Conservation (phyloP, 1,140 invertebrate species). For the Spodoptera frugiperda region DNA sequence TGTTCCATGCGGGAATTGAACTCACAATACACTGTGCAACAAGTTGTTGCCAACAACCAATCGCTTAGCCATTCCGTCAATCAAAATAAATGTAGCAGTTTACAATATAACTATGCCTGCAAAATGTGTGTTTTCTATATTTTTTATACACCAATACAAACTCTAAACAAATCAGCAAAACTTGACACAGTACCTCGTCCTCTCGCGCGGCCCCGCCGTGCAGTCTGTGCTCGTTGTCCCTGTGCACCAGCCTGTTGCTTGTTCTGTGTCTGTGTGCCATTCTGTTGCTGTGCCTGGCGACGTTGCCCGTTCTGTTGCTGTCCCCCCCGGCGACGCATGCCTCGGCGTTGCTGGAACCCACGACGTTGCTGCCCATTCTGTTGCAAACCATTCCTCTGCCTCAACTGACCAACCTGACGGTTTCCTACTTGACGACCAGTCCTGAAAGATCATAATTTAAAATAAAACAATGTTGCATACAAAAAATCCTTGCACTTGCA, state of each 20-base stretch:
- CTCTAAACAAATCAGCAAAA: too few species aligned
- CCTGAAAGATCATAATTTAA: background rate
- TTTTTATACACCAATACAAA: too few species aligned
- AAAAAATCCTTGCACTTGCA: too few species aligned
- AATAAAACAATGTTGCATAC: too few species aligned
- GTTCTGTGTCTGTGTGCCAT: background rate
- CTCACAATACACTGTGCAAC: too few species aligned
- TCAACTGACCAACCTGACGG: background rate
- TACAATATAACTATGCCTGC: too few species aligned
- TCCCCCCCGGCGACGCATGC: background rate
- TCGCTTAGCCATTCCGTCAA: too few species aligned
- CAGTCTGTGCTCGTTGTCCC: background rate
- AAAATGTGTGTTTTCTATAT: too few species aligned
- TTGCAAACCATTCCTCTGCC: background rate
- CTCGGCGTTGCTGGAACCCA: conserved; percentile 6
- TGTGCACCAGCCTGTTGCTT: background rate
- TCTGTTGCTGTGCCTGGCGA: background rate
- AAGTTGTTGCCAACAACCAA: too few species aligned
- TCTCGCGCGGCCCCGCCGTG: background rate
- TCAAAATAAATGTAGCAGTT: too few species aligned
- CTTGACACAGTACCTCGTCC: background rate
- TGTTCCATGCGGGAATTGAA: too few species aligned
- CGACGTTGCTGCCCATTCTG: background rate
- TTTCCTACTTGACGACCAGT: background rate
- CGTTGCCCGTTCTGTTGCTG: conserved; percentile 5